phyloP scores from a whole-genome alignment of 2,113 vertebrate species.

The Diadophis punctatus region DNA sequence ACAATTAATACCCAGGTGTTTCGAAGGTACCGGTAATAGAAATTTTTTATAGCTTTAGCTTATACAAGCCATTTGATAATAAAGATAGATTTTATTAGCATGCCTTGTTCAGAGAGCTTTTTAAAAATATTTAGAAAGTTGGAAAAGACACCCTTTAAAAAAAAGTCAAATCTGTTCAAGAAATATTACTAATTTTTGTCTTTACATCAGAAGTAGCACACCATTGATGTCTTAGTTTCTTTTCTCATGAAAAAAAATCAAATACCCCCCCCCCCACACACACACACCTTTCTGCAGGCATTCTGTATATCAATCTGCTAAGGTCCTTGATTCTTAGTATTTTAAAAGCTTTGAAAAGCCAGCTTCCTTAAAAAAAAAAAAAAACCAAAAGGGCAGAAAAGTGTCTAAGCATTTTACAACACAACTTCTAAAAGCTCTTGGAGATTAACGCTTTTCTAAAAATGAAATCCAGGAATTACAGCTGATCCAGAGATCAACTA shows the following conservation, averaged over 20 bases:
- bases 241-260: background rate
- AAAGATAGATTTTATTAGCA: background rate
- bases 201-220: background rate
- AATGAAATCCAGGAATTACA: background rate
- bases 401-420: background rate
- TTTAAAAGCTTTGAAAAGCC: background rate
- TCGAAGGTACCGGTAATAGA: background rate
- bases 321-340: background rate
- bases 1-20: background rate
- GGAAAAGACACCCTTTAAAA: background rate
- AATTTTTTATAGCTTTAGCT: background rate
- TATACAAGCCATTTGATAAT: background rate
- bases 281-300: background rate
- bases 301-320: background rate
- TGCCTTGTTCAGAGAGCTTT: background rate
- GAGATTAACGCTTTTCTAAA: background rate
- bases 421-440: background rate
- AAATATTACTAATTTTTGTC: background rate
- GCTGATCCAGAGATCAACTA: background rate
- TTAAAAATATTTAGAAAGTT: background rate
- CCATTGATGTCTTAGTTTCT: background rate
- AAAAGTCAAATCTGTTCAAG: background rate
- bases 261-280: background rate
- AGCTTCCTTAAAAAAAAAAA: background rate
- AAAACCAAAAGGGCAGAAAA: background rate